These are phyloP conservation scores for Varanus komodoensis DNA, from an alignment of 2,113 vertebrate genomes.

Conservation along the genomic window DNA sequence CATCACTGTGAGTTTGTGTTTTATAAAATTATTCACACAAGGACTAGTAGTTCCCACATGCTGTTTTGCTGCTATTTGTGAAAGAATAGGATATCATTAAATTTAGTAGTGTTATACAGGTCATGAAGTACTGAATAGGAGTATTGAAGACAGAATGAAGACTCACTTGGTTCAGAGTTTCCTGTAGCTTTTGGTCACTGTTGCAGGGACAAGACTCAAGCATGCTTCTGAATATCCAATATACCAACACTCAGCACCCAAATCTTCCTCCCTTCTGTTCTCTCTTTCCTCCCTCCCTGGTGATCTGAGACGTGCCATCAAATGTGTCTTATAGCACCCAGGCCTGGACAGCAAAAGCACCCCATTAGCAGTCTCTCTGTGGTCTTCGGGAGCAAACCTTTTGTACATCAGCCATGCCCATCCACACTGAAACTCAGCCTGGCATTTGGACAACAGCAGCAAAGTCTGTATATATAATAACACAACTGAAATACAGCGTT, in stretches of 20 bases:
- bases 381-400: too few species aligned
- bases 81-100: not conserved
- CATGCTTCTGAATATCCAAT: not conserved
- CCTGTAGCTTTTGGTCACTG: not conserved
- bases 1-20: not conserved
- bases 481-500: not conserved
- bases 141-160: not conserved
- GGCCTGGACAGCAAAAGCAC: not conserved
- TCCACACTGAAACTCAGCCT: not conserved
- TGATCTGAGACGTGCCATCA: not conserved
- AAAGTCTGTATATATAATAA: not conserved
- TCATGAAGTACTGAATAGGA: not conserved
- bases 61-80: not conserved
- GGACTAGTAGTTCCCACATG: not conserved
- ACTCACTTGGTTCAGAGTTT: not conserved
- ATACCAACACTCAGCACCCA: not conserved
- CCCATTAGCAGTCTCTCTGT: not conserved
- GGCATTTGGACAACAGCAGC: not conserved
- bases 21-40: not conserved
- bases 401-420: not conserved
- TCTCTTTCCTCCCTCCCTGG: not conserved
- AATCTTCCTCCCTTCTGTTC: not conserved
- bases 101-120: not conserved
- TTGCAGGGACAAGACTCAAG: not conserved
- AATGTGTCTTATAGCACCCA: not conserved